Evolutionary conservation across 1,140 invertebrate genomes (phyloP).

Genomic region (Matsumurasca onukii): DNA sequence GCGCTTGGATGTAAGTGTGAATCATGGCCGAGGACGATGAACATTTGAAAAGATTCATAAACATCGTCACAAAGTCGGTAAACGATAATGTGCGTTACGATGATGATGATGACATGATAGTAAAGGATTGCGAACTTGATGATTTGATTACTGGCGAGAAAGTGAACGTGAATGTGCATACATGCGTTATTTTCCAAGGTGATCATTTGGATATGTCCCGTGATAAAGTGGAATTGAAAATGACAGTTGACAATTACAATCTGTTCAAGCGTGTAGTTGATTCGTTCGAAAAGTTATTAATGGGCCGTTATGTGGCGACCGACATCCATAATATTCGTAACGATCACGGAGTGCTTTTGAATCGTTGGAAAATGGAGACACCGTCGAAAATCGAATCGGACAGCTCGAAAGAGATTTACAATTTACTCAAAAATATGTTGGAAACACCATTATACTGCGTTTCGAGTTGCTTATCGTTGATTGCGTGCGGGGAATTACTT

Average conservation of each 20-base stretch:
- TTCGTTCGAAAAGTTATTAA: neutral
- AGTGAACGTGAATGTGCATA: neutral
- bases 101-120: no score
- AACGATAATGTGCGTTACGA: no score
- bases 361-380: neutral
- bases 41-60: no score
- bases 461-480: neutral
- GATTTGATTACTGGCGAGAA: no score
- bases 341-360: neutral
- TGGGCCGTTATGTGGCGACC: neutral
- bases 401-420: neutral
- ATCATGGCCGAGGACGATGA: no score
- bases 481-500: neutral
- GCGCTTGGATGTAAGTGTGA: no score
- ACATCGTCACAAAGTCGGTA: no score
- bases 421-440: neutral
- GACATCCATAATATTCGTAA: neutral
- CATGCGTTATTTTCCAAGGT: neutral
- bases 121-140: no score
- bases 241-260: neutral
- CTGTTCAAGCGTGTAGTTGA: neutral
- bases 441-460: conserved; percentile 1
- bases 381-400: neutral
- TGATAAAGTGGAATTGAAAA: neutral
- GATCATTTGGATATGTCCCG: neutral